These are phyloP conservation scores for Drosophila elegans DNA, from an alignment of 1,140 invertebrate genomes.

Conservation along the genomic window DNA sequence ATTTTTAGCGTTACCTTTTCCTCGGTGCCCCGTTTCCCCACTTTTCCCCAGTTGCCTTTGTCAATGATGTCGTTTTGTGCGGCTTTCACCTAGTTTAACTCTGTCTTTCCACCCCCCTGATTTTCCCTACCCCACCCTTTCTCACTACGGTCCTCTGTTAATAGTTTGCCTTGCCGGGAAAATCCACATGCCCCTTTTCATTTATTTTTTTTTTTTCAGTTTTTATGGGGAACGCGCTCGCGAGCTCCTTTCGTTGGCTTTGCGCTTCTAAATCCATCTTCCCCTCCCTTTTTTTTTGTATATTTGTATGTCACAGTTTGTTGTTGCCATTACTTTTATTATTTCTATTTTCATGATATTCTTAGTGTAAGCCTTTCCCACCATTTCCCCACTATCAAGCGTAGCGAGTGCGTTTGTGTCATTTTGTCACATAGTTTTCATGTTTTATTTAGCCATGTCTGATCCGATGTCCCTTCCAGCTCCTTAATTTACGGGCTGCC, in stretches of 20 bases:
- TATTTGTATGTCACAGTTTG: conserved; percentile 75
- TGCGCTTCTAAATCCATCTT: not conserved
- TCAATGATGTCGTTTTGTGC: conserved; percentile 62
- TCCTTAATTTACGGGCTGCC: conserved; percentile 29
- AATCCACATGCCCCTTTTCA: not conserved
- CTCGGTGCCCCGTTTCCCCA: not conserved
- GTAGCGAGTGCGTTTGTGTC: conserved; percentile 43
- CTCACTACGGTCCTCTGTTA: conserved; percentile 42
- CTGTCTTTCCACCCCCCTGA: not conserved
- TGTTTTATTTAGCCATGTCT: conserved; percentile 74
- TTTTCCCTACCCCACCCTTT: not conserved
- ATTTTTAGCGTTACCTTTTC: conserved; percentile 63
- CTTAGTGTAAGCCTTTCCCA: conserved; percentile 52
- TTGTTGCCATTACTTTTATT: conserved; percentile 74
- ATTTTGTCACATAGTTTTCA: conserved; percentile 80
- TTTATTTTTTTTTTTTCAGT: conserved; percentile 28
- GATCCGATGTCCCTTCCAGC: conserved; percentile 28
- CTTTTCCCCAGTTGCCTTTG: conserved; percentile 40
- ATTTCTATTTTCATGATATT: conserved; percentile 78
- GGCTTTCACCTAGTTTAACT: conserved; percentile 69
- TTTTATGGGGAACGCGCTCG: conserved; percentile 40
- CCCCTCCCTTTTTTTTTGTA: conserved; percentile 42
- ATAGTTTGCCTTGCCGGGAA: conserved; percentile 36
- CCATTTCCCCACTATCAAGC: not conserved
- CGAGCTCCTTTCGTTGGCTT: conserved; percentile 31